Evolutionary conservation across 2,888 invertebrate species (phyloP).

Genomic region (Drosophila planitibia): DNA sequence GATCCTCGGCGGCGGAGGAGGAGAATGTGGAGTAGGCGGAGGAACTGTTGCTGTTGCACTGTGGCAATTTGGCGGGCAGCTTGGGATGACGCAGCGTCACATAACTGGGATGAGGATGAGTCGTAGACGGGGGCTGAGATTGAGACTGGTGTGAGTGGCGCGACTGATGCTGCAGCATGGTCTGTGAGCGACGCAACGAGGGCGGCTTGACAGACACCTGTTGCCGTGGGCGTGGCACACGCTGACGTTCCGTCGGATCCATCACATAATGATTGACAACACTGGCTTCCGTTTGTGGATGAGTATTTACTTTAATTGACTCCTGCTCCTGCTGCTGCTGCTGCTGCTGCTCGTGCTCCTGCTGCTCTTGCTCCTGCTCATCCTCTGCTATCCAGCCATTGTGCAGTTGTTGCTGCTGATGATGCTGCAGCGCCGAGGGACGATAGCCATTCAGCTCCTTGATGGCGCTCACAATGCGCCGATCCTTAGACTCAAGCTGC

Average conservation of each 20-base stretch:
- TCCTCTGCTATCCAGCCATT: slow-evolving; percentile 86
- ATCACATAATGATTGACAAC: slow-evolving; percentile 79
- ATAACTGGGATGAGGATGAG: slow-evolving; percentile 52
- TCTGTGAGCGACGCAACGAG: slow-evolving; percentile 83
- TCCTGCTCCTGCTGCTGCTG: slow-evolving; percentile 14
- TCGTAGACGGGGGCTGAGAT: background rate
- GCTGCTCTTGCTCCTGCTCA: slow-evolving; percentile 44
- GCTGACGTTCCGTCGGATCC: slow-evolving; percentile 78
- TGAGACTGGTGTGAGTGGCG: slow-evolving; percentile 3
- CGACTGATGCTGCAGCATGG: slow-evolving; percentile 69
- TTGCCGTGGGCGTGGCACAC: slow-evolving; percentile 81
- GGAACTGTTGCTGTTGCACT: slow-evolving; percentile 41
- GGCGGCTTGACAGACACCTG: slow-evolving; percentile 80
- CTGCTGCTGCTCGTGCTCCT: slow-evolving; percentile 18
- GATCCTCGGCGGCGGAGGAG: slow-evolving; percentile 46
- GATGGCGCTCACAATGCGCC: slow-evolving; percentile 86
- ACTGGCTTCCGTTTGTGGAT: background rate
- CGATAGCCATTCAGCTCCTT: slow-evolving; percentile 88
- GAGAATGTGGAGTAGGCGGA: slow-evolving; percentile 71
- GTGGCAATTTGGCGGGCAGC: slow-evolving; percentile 38
- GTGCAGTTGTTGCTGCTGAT: slow-evolving; percentile 86
- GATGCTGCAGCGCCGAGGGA: slow-evolving; percentile 87
- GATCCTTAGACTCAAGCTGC: slow-evolving; percentile 85
- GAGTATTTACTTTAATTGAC: background rate
- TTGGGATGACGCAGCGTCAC: slow-evolving; percentile 56